Conservation (phyloP, 2,888 invertebrate genomes). For the Cistogaster globosa region DNA sequence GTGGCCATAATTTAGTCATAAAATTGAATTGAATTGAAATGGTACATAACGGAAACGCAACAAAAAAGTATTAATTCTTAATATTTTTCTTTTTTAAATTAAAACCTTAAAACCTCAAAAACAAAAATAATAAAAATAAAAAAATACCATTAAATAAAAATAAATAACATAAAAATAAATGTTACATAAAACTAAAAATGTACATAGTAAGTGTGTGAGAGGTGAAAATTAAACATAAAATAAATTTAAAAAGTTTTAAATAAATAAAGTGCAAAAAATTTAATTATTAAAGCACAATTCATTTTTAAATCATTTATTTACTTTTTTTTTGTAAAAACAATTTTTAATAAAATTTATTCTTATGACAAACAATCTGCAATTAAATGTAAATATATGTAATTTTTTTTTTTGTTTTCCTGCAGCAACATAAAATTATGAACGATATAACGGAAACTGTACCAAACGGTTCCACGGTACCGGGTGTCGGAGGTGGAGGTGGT, state of each 20-base stretch:
- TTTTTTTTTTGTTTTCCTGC: constrained; percentile 3
- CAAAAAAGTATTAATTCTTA: constrained; percentile 34
- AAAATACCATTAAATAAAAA: constrained; percentile 6
- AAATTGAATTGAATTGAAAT: constrained; percentile 63
- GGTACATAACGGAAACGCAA: constrained; percentile 55
- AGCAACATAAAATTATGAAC: constrained; percentile 73
- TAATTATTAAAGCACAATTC: constrained; percentile 3
- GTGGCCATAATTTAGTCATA: constrained; percentile 65
- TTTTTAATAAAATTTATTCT: neutral
- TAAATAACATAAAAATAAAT: constrained; percentile 12
- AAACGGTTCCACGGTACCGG: constrained; percentile 57
- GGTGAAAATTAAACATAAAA: constrained; percentile 3
- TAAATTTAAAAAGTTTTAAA: neutral
- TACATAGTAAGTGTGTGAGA: constrained; percentile 56
- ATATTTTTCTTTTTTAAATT: constrained; percentile 10
- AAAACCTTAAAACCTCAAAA: constrained; percentile 1
- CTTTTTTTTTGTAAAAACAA: no score
- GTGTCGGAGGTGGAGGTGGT: constrained; percentile 40
- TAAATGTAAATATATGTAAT: neutral
- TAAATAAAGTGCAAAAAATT: neutral
- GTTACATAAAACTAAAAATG: constrained; percentile 24
- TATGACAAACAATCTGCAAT: neutral
- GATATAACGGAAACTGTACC: constrained; percentile 68
- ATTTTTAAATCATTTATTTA: neutral
- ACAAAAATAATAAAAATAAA: constrained; percentile 13